A percentile compares a stretch with the other conserved stretches of the same genome.
Evolutionary conservation across 2,797 vertebrate genomes (phyloP).

Genomic region (Syngnathus acus): DNA sequence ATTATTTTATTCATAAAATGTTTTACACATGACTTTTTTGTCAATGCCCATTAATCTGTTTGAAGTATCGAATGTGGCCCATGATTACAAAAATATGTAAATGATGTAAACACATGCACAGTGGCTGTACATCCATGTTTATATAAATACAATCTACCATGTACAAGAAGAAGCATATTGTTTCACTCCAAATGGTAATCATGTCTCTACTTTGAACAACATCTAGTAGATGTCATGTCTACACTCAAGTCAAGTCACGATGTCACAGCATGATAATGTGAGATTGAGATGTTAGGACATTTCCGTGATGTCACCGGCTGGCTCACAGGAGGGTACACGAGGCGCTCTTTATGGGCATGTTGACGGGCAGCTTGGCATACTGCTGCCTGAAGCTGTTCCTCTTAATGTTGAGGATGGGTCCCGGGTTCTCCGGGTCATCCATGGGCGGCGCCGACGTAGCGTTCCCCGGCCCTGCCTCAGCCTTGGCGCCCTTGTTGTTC

Average conservation of each 20-base stretch:
- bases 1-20: too few species aligned
- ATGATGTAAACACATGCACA: neutral
- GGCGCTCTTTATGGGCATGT: slow-evolving; percentile 61
- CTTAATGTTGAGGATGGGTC: slow-evolving; percentile 50
- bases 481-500: slow-evolving; percentile 56
- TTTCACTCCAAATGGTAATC: neutral
- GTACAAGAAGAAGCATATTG: neutral
- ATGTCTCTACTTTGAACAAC: neutral
- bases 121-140: slow-evolving; percentile 5
- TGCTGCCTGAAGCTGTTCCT: slow-evolving; percentile 64
- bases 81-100: neutral
- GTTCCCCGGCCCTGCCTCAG: slow-evolving; percentile 45
- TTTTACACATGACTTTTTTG: neutral
- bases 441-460: slow-evolving; percentile 27
- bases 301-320: neutral
- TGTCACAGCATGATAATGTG: neutral
- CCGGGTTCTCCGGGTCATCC: slow-evolving; percentile 48
- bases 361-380: slow-evolving; percentile 58
- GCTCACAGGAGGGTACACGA: slow-evolving; percentile 64
- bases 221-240: neutral
- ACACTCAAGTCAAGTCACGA: neutral
- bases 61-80: neutral
- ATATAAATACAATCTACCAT: slow-evolving; percentile 1
- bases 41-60: neutral
- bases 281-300: neutral